Evolutionary conservation across 2,797 vertebrate species (phyloP).

Genomic region (Microctenopoma lineatum): DNA sequence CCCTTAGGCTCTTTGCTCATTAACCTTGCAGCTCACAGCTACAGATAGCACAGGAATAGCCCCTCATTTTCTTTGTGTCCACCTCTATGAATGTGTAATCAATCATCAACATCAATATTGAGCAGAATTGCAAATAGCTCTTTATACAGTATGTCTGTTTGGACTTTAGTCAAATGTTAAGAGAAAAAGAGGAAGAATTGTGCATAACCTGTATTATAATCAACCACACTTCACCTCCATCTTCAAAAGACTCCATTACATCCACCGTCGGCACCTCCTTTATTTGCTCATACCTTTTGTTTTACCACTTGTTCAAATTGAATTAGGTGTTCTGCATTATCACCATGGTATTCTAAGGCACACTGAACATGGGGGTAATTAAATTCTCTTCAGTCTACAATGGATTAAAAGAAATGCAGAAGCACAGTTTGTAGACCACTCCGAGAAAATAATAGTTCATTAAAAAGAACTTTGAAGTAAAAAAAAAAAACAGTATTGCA

Average conservation of each 20-base stretch:
- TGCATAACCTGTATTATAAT: conserved; percentile 21
- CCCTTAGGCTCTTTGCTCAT: conserved; percentile 70
- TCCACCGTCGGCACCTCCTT: conserved; percentile 11
- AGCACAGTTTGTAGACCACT: background rate
- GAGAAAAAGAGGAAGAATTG: background rate
- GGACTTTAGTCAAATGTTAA: background rate
- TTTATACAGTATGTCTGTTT: conserved; percentile 14
- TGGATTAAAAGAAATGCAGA: conserved; percentile 21
- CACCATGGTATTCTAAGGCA: background rate
- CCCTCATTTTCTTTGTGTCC: conserved; percentile 56
- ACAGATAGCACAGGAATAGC: conserved; percentile 74
- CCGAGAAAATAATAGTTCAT: conserved; percentile 12
- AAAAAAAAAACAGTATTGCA: background rate
- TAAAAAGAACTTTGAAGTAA: conserved; percentile 20
- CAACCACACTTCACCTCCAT: background rate
- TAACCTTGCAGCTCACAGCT: conserved; percentile 70
- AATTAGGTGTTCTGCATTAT: conserved; percentile 7
- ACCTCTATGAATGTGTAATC: conserved; percentile 42
- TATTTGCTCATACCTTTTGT: conserved; percentile 27
- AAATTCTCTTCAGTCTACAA: conserved; percentile 5
- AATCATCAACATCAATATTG: conserved; percentile 48
- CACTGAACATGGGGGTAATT: conserved; percentile 49
- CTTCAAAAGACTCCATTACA: conserved; percentile 52
- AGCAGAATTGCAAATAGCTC: conserved; percentile 33
- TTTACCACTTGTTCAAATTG: conserved; percentile 35